Conservation (phyloP, 2,888 invertebrate genomes). For the Zeuzera pyrina region DNA sequence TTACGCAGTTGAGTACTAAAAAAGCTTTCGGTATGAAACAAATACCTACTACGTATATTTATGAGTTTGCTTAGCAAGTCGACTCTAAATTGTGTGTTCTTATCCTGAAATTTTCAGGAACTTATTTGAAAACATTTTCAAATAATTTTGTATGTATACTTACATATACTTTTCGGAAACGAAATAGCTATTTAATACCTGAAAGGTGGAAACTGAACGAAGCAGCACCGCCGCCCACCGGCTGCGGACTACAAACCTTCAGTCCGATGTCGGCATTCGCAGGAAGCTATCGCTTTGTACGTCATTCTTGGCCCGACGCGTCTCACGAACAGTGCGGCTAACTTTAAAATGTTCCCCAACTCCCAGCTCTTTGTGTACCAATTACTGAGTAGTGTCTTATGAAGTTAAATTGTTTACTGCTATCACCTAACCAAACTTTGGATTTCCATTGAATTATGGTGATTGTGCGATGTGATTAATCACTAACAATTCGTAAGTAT, state of each 20-base stretch:
- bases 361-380: slow-evolving; percentile 29
- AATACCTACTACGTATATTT: no score
- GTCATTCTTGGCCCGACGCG: slow-evolving; percentile 17
- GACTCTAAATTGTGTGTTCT: no score
- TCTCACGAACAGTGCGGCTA: slow-evolving; percentile 25
- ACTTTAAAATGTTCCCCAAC: slow-evolving; percentile 50
- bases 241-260: slow-evolving; percentile 25
- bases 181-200: no score
- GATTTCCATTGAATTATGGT: slow-evolving; percentile 34
- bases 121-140: no score
- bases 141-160: no score
- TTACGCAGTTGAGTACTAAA: no score
- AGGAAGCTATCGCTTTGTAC: slow-evolving; percentile 23
- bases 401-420: slow-evolving; percentile 14
- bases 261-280: slow-evolving; percentile 36
- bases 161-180: no score
- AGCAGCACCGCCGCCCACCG: slow-evolving; percentile 24
- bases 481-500: slow-evolving; percentile 36
- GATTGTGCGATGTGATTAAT: slow-evolving; percentile 59
- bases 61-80: no score
- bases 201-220: slow-evolving; percentile 28
- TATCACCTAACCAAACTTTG: slow-evolving; percentile 32
- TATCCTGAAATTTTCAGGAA: no score
- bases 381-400: slow-evolving; percentile 42
- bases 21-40: no score